Evolutionary conservation across 2,797 vertebrate species (phyloP).

Genomic region (Enoplosus armatus): DNA sequence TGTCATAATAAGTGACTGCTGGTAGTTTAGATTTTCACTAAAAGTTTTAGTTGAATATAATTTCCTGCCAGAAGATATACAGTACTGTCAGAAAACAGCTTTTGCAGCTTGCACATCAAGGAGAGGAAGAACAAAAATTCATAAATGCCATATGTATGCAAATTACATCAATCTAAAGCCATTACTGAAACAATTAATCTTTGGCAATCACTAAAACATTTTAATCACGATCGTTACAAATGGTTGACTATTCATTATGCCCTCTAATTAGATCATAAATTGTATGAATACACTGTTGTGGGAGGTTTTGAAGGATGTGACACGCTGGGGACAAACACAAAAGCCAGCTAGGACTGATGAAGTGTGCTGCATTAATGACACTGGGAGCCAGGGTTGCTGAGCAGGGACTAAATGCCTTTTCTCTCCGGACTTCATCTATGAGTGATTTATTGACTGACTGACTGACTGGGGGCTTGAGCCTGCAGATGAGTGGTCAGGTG

Average conservation of each 20-base stretch:
- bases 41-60: conserved; percentile 30
- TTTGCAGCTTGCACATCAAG: conserved; percentile 48
- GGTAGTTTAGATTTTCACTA: neutral
- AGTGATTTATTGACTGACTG: conserved; percentile 60
- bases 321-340: conserved; percentile 69
- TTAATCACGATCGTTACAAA: conserved; percentile 82
- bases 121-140: conserved; percentile 59
- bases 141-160: conserved; percentile 80
- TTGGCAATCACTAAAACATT: conserved; percentile 80
- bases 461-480: conserved; percentile 23
- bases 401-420: conserved; percentile 46
- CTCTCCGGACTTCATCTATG: conserved; percentile 44
- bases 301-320: conserved; percentile 70
- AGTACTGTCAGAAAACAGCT: conserved; percentile 46
- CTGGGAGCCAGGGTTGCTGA: conserved; percentile 39
- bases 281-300: conserved; percentile 75
- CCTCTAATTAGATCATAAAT: conserved; percentile 84
- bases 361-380: conserved; percentile 48
- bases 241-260: conserved; percentile 83
- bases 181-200: conserved; percentile 83
- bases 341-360: conserved; percentile 60
- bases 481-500: conserved; percentile 41
- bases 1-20: conserved; percentile 7
- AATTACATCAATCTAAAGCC: conserved; percentile 76
- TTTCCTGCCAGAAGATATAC: conserved; percentile 23